phyloP scores from a whole-genome alignment of 2,797 vertebrate species.

The Sebastes elongatus region DNA sequence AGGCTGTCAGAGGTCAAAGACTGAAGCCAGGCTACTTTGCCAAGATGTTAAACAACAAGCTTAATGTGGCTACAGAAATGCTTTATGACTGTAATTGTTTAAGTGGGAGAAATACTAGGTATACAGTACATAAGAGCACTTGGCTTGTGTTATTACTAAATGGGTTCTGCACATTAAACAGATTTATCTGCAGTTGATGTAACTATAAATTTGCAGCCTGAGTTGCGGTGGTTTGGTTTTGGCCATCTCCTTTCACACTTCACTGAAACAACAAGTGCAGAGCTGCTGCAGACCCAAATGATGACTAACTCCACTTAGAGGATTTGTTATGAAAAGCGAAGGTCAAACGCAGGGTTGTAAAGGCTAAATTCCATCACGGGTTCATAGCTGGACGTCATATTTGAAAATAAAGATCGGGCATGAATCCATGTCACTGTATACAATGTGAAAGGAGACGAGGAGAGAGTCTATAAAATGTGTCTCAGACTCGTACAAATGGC shows the following conservation, averaged over 20 bases:
- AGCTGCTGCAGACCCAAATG: slow-evolving; percentile 46
- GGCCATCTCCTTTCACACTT: slow-evolving; percentile 25
- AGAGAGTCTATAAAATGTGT: slow-evolving; percentile 16
- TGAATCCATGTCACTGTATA: slow-evolving; percentile 14
- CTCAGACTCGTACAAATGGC: slow-evolving; percentile 19
- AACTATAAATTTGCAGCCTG: slow-evolving; percentile 43
- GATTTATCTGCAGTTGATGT: slow-evolving; percentile 37
- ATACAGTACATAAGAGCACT: slow-evolving; percentile 4
- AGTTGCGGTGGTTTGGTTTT: slow-evolving; percentile 9
- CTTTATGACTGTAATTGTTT: slow-evolving; percentile 37
- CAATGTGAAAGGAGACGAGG: slow-evolving; percentile 13
- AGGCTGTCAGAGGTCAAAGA: slow-evolving; percentile 31
- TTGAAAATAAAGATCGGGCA: slow-evolving; percentile 13
- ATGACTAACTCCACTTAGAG: slow-evolving; percentile 51
- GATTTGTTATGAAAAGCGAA: slow-evolving; percentile 69
- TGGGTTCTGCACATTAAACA: slow-evolving; percentile 36
- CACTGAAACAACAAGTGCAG: slow-evolving; percentile 41
- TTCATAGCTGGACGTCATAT: slow-evolving; percentile 32
- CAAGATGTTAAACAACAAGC: slow-evolving; percentile 35
- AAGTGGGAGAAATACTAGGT: slow-evolving; percentile 11
- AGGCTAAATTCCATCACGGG: slow-evolving; percentile 55
- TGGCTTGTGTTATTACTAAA: slow-evolving; percentile 9
- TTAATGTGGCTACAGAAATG: slow-evolving; percentile 13
- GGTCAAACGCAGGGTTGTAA: slow-evolving; percentile 51
- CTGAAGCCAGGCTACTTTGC: slow-evolving; percentile 21